phyloP scores from a whole-genome alignment of 1,140 invertebrate genomes.

The Formica selysi region DNA sequence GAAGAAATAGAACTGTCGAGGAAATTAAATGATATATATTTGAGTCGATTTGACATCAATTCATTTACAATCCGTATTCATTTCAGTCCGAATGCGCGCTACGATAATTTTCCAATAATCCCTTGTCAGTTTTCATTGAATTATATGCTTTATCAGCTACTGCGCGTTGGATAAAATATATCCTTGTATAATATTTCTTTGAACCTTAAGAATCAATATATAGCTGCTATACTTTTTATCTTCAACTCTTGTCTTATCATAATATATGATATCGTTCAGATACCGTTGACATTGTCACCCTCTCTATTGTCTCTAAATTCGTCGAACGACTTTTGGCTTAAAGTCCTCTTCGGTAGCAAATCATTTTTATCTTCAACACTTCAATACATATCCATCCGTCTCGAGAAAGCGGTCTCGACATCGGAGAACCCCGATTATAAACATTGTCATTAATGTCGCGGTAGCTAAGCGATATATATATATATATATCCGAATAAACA shows the following conservation, averaged over 20 bases:
- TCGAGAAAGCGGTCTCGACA: not conserved
- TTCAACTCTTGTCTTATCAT: slow-evolving; percentile 62
- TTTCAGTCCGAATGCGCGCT: not conserved
- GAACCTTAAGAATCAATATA: slow-evolving; percentile 39
- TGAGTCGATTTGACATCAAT: not conserved
- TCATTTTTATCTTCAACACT: slow-evolving; percentile 7
- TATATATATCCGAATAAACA: not conserved
- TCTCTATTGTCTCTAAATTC: slow-evolving; percentile 21
- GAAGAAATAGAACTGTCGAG: not conserved
- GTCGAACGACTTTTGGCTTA: not conserved
- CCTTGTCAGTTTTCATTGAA: slow-evolving; percentile 2
- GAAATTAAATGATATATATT: slow-evolving; percentile 25
- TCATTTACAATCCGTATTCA: slow-evolving; percentile 32
- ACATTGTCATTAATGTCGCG: not conserved
- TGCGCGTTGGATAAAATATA: not conserved
- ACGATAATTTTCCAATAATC: slow-evolving; percentile 46
- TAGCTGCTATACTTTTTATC: slow-evolving; percentile 45
- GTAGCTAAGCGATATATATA: not conserved
- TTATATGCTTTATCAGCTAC: not conserved
- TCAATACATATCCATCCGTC: not conserved
- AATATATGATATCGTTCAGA: slow-evolving; percentile 67
- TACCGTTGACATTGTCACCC: slow-evolving; percentile 67
- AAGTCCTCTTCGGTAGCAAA: not conserved
- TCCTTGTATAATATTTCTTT: not conserved
- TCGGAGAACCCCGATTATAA: not conserved